These are phyloP conservation scores for Dryobota labecula DNA, from an alignment of 2,888 invertebrate species.

Conservation along the genomic window DNA sequence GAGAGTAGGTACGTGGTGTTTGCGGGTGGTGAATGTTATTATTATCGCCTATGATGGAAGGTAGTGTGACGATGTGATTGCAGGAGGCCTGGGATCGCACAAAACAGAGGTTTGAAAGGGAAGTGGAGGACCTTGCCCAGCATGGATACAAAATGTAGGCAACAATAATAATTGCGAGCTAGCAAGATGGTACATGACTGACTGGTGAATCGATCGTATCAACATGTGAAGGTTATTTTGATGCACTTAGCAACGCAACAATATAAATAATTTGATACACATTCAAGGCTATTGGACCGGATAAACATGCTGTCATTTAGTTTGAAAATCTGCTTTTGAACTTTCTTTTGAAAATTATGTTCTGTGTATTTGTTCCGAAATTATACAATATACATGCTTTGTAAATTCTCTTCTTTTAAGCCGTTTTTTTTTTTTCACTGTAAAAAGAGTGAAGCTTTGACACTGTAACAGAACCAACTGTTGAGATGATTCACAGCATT, in stretches of 20 bases:
- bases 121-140: not conserved
- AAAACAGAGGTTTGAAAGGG: not conserved
- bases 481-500: slow-evolving; percentile 33
- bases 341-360: not conserved
- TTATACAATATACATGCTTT: not conserved
- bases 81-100: not conserved
- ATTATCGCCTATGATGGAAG: not conserved
- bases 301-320: not conserved
- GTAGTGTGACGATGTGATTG: not conserved
- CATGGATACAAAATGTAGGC: not conserved
- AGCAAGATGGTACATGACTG: not conserved
- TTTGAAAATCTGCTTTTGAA: not conserved
- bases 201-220: not conserved
- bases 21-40: not conserved
- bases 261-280: too few relatives aligned
- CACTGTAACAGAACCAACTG: not conserved
- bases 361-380: not conserved
- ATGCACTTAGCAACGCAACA: not conserved
- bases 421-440: too few relatives aligned
- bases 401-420: not conserved
- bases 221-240: not conserved
- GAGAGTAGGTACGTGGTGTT: not conserved
- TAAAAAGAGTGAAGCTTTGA: not conserved
- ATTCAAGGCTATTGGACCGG: not conserved
- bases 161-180: not conserved